phyloP scores from a whole-genome alignment of 2,888 invertebrate genomes.

The Selenia dentaria region DNA sequence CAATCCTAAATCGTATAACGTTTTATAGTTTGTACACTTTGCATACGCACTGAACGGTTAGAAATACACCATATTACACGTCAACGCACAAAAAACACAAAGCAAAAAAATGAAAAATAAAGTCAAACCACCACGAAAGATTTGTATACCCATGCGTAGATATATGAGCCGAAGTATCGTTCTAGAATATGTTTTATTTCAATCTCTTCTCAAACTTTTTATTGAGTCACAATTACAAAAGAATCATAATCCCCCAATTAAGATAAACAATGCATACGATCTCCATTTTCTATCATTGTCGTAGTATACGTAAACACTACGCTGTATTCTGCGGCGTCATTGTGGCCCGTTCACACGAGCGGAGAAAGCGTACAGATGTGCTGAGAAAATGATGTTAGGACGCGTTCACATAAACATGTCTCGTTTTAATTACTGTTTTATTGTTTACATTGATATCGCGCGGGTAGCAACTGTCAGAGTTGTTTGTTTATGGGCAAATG shows the following conservation, averaged over 20 bases:
- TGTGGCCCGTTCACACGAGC: slow-evolving; percentile 44
- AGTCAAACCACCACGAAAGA: too few relatives aligned
- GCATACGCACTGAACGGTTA: too few relatives aligned
- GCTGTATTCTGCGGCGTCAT: slow-evolving; percentile 31
- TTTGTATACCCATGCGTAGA: too few relatives aligned
- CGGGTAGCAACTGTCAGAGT: slow-evolving; percentile 8
- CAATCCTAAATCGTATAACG: too few relatives aligned
- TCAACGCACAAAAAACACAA: too few relatives aligned
- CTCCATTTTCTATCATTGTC: slow-evolving; percentile 31
- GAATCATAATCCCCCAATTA: slow-evolving; percentile 30
- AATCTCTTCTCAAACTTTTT: slow-evolving; percentile 11
- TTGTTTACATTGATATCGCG: slow-evolving; percentile 9
- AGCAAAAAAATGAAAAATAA: too few relatives aligned
- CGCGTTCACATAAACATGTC: slow-evolving; percentile 34
- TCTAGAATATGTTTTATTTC: too few relatives aligned
- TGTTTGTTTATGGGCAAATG: not conserved
- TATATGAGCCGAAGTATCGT: too few relatives aligned
- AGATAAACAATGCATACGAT: slow-evolving; percentile 29
- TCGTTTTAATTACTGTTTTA: slow-evolving; percentile 16
- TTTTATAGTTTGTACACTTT: too few relatives aligned
- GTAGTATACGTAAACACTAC: slow-evolving; percentile 11
- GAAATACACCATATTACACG: too few relatives aligned
- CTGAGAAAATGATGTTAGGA: slow-evolving; percentile 36
- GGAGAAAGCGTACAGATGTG: slow-evolving; percentile 39
- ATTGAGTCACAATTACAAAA: slow-evolving; percentile 34